Conservation (phyloP, 2,888 invertebrate genomes). For the Entomobrya proxima region DNA sequence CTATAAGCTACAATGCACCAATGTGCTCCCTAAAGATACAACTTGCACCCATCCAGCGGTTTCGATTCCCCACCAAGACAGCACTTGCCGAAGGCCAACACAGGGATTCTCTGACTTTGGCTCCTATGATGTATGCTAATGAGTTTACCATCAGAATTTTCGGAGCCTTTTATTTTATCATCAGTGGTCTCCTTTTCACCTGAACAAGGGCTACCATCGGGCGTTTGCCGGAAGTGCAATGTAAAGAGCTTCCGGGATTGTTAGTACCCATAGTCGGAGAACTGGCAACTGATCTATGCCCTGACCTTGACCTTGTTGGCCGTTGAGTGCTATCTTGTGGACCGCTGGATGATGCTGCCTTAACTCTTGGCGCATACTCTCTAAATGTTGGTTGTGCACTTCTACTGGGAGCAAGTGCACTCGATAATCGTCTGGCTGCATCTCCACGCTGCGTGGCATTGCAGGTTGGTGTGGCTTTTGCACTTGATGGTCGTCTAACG, state of each 20-base stretch:
- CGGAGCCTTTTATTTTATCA: background rate
- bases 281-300: background rate
- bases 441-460: background rate
- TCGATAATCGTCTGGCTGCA: background rate
- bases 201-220: slow-evolving; percentile 13
- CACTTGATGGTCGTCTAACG: background rate
- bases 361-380: background rate
- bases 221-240: slow-evolving; percentile 14
- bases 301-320: background rate
- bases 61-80: background rate
- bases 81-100: background rate
- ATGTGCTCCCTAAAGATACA: background rate
- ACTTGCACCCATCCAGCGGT: slow-evolving; percentile 28
- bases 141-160: background rate
- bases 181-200: background rate
- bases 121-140: background rate
- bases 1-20: background rate
- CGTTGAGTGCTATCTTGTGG: slow-evolving; percentile 5
- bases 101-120: background rate
- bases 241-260: background rate
- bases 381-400: background rate
- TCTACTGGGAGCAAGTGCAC: background rate
- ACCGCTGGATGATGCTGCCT: slow-evolving; percentile 15
- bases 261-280: background rate
- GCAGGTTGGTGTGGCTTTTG: background rate